These are phyloP conservation scores for Champsocephalus gunnari DNA, from an alignment of 2,797 vertebrate species.

Conservation along the genomic window DNA sequence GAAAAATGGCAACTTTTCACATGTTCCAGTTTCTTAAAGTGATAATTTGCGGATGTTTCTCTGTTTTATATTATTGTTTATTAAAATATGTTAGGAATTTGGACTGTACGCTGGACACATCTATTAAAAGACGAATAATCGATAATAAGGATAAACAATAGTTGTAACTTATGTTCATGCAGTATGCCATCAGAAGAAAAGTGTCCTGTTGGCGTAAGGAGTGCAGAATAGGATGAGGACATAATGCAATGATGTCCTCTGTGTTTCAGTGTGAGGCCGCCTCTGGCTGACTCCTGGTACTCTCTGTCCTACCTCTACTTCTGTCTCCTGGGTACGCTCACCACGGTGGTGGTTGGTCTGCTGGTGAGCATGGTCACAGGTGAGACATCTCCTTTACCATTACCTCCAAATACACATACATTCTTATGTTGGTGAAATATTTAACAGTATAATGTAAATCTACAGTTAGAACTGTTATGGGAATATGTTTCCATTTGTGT, in stretches of 20 bases:
- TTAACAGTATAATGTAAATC: neutral
- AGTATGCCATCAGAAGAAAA: neutral
- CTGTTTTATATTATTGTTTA: neutral
- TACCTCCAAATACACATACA: neutral
- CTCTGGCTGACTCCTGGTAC: conserved; percentile 85
- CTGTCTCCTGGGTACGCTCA: conserved; percentile 75
- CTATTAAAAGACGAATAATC: neutral
- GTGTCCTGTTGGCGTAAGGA: neutral
- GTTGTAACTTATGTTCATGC: neutral
- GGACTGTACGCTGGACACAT: neutral
- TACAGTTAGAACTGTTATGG: neutral
- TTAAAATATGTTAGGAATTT: neutral
- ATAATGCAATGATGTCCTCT: neutral
- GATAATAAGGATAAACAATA: neutral
- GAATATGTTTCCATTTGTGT: neutral
- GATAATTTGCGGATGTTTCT: neutral
- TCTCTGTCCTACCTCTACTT: conserved; percentile 88
- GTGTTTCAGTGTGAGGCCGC: conserved; percentile 75
- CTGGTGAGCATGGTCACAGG: conserved; percentile 82
- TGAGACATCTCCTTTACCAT: conserved; percentile 48
- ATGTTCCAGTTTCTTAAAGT: neutral
- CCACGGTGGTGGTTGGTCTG: conserved; percentile 76
- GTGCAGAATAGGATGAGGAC: neutral
- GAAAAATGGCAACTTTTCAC: neutral
- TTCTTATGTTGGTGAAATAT: neutral